Base-by-base conservation (phyloP, 2,113 vertebrate species). In the Pristiophorus japonicus region DNA sequence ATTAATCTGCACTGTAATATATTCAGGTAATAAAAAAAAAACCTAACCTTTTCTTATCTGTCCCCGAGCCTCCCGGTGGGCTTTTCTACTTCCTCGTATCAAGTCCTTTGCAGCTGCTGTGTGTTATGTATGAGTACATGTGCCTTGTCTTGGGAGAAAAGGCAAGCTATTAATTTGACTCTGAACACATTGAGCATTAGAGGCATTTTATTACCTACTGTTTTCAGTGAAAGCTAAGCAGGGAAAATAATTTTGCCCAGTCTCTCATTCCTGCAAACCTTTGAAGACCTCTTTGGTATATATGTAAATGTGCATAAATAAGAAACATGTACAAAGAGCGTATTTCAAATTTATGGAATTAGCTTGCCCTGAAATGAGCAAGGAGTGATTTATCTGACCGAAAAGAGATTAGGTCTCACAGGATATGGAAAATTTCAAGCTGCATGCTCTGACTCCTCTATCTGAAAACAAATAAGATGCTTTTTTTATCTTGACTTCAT, bases 91-190 rank as follows among this genome's bases (percentile, higher is more conserved):
- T 70, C 45, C 66, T 66, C 0, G 8, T 94, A 70, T 70, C 66
- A 45, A 70, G 45, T 94, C 93, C 93, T 94, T 70, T 94, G 93
- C 93, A 94, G 93, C 93, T 94, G 93, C 24, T 94, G 66, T 70
- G 45, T 70, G 22, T 70, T 70, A 67, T 67, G 42, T 34, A 47
- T 94, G 93, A 47, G 24, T 94, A 94, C 11, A 70, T 70, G 93
- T 70, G 66, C 66, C 93, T 94, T 70, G 92, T 70, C 65, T 94
- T 27, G 45, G 42, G 47, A 51, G 93, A 70, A 73, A 67, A 94
- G 38, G 65, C 93, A 94, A 47, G 93, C 93, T 94, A 73, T 94
- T 94, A 94, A 94, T 94, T 94, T 94, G 42, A 47, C 45, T 34
- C 66, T 51, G 66, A 66, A 51, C 66, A 70, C 93, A 94, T 67